Percentiles rank a stretch among this genome's conserved stretches.
Evolutionary conservation across 2,888 invertebrate genomes (phyloP).

Genomic region (Euphydryas editha): DNA sequence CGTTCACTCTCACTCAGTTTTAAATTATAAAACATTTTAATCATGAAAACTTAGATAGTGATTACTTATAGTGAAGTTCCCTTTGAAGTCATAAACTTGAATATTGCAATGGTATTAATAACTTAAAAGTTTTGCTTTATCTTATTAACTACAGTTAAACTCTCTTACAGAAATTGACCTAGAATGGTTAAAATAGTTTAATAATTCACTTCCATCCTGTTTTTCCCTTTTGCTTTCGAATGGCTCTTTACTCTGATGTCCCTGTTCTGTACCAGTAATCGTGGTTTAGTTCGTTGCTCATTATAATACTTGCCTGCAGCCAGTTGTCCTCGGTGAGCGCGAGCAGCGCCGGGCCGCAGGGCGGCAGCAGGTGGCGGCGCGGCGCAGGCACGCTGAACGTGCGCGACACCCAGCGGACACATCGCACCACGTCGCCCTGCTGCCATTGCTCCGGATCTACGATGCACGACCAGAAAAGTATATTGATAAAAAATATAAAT

Average conservation of each 20-base stretch:
- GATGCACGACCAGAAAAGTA: not conserved
- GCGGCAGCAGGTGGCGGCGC: constrained; percentile 74
- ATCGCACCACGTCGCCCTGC: constrained; percentile 74
- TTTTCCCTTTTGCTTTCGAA: too few relatives aligned
- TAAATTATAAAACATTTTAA: too few relatives aligned
- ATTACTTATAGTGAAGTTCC: too few relatives aligned
- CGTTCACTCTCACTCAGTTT: not conserved
- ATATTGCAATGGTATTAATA: too few relatives aligned
- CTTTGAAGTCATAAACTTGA: too few relatives aligned
- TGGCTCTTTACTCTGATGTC: too few relatives aligned
- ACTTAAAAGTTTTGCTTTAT: too few relatives aligned
- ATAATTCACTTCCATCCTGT: not conserved
- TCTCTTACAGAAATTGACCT: not conserved
- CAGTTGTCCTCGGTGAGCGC: constrained; percentile 83
- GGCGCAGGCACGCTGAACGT: constrained; percentile 76
- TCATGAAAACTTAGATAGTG: too few relatives aligned
- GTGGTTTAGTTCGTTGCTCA: too few relatives aligned
- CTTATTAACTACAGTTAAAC: not conserved
- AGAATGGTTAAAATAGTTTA: not conserved
- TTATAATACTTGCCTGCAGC: constrained; percentile 53
- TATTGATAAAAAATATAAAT: not conserved
- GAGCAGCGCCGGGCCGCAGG: constrained; percentile 70
- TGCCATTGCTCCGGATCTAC: constrained; percentile 82
- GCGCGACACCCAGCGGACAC: constrained; percentile 80
- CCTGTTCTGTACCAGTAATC: too few relatives aligned